phyloP scores from a whole-genome alignment of 1,140 invertebrate genomes.

The Hydropsyche tenuis region DNA sequence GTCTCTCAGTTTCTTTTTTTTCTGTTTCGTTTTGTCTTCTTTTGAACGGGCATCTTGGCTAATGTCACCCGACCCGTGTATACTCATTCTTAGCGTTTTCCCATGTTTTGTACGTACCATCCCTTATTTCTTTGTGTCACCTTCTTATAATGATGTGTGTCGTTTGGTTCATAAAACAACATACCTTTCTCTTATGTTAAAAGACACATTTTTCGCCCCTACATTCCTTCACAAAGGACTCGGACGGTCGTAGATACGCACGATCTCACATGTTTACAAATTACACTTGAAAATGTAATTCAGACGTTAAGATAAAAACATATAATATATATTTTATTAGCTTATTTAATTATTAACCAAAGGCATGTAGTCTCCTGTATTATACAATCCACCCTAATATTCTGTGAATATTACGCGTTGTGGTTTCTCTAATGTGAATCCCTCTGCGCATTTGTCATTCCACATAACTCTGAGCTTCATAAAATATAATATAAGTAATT shows the following conservation, averaged over 20 bases:
- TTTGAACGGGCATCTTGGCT: constrained; percentile 28
- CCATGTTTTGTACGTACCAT: not conserved
- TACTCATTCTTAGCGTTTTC: constrained; percentile 8
- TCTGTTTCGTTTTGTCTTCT: constrained; percentile 30
- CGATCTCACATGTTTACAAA: too few relatives aligned
- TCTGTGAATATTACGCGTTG: too few relatives aligned
- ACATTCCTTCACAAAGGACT: too few relatives aligned
- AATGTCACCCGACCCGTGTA: constrained; percentile 15
- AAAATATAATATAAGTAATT: too few relatives aligned
- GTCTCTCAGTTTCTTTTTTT: constrained; percentile 41
- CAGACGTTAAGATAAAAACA: too few relatives aligned
- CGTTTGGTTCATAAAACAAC: constrained; percentile 12
- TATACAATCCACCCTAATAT: too few relatives aligned
- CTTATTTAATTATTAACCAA: too few relatives aligned
- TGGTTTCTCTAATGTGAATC: not conserved
- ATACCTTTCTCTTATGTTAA: not conserved
- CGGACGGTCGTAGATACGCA: too few relatives aligned
- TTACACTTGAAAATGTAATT: too few relatives aligned
- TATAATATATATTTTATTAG: too few relatives aligned
- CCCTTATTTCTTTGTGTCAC: constrained; percentile 15
- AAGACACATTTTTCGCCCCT: not conserved
- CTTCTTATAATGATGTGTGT: constrained; percentile 10
- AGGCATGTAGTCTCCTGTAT: too few relatives aligned
- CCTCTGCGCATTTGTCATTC: constrained; percentile 21
- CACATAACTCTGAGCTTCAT: too few relatives aligned